Evolutionary conservation across 2,113 vertebrate genomes (phyloP).

Genomic region (Pangasianodon hypophthalmus): DNA sequence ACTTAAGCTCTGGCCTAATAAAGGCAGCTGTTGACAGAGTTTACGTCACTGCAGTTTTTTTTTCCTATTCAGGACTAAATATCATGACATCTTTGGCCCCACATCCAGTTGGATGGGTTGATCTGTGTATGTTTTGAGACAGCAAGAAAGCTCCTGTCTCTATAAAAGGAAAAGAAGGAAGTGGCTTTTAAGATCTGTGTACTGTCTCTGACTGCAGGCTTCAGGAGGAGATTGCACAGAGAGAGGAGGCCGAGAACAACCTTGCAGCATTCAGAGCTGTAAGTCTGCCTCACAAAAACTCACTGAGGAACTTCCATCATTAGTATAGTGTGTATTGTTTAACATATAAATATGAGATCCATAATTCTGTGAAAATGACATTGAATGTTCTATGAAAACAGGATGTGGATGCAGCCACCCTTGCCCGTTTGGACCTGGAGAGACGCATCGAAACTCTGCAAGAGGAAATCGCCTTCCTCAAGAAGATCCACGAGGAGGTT

Average conservation of each 20-base stretch:
- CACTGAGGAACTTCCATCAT: not conserved
- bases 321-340: not conserved
- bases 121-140: slow-evolving; percentile 5
- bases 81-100: not conserved
- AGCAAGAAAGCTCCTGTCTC: slow-evolving; percentile 36
- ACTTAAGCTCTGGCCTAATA: not conserved
- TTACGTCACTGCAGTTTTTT: slow-evolving; percentile 22
- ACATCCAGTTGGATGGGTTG: not conserved
- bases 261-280: slow-evolving; percentile 90
- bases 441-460: slow-evolving; percentile 91
- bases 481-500: slow-evolving; percentile 92
- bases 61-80: slow-evolving; percentile 45
- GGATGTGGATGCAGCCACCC: slow-evolving; percentile 91
- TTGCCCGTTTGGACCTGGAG: slow-evolving; percentile 90
- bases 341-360: not conserved
- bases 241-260: slow-evolving; percentile 91
- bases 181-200: slow-evolving; percentile 4
- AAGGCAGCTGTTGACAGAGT: slow-evolving; percentile 22
- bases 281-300: slow-evolving; percentile 58
- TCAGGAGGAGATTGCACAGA: slow-evolving; percentile 89
- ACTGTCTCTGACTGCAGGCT: slow-evolving; percentile 69
- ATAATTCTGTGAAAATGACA: not conserved
- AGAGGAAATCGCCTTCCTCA: slow-evolving; percentile 94
- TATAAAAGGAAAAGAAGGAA: slow-evolving; percentile 73
- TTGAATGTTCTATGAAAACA: slow-evolving; percentile 49